Evolutionary conservation across 1,140 invertebrate species (phyloP), one percentile per base, ranked within the genome.

Genomic region (Nebria ingens): DNA sequence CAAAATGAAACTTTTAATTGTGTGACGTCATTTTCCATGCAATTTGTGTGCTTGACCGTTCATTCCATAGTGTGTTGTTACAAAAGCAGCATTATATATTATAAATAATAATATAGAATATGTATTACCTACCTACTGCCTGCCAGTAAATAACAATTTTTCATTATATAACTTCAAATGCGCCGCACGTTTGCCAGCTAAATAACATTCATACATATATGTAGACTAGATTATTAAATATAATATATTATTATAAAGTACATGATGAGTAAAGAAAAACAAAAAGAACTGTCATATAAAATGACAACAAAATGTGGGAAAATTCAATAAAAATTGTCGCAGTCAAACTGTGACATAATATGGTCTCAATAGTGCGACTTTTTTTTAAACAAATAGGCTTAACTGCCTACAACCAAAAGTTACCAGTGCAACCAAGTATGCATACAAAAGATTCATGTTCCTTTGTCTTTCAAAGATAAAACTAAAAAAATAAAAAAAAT

Each of bases 351-450:
- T 17, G 40, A 45, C 40, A 17, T 17, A 45, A 45, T 17, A 17
- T 45, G 40, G 40, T 45, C 40, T 45, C 40, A 45, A n/a, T n/a
- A 45, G 40, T 45, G 40, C 40, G 40, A 45, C 40, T 4, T 6
- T 29, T 29, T 29, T 29, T 12, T 45, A 17, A 45, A 45, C 9
- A 12, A 12, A 11, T n/a, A n/a, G n/a, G n/a, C n/a, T n/a, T n/a
- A n/a, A 45, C 40, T 45, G 40, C 40, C 40, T 45, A 3, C 50
- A 51, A 51, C 50, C 19, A 20, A 51, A 59, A 67, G 65, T 67
- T 67, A 67, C 65, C 65, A 67, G 64, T 67, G 65, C 62, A 65
- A 67, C 65, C 65, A 67, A 67, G 64, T 67, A 65, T 62, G 63
- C 65, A 64, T 67, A 67, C 64, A 67, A 66, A 45, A 45, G 40